A percentile compares a stretch with the other conserved stretches of the same genome.
phyloP scores from a whole-genome alignment of 2,113 vertebrate genomes.

The Lophura nycthemera region DNA sequence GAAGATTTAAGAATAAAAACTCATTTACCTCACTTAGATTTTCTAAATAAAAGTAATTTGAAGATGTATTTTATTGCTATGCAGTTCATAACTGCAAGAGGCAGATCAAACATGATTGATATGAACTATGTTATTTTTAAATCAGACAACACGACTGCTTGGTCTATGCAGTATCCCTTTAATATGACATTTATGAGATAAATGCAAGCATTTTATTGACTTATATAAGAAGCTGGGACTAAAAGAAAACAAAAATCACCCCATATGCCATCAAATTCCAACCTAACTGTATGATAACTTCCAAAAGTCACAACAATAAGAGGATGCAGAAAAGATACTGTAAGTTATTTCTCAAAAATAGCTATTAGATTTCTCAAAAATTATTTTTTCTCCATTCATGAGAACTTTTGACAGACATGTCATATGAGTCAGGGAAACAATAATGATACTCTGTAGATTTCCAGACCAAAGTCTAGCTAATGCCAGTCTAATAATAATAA shows the following conservation, averaged over 20 bases:
- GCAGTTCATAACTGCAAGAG: neutral
- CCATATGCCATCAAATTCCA: neutral
- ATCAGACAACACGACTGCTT: no score
- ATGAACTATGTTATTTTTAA: no score
- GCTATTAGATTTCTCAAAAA: neutral
- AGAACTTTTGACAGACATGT: neutral
- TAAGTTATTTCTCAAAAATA: neutral
- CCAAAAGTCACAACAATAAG: neutral
- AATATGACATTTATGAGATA: neutral
- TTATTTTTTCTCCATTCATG: neutral
- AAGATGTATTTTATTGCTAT: neutral
- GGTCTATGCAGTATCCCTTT: neutral
- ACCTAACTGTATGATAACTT: neutral
- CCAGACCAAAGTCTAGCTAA: neutral
- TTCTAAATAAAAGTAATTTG: neutral
- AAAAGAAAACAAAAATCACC: neutral
- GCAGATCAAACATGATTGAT: neutral
- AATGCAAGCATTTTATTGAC: neutral
- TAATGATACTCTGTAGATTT: neutral
- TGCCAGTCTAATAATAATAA: neutral
- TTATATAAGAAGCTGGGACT: neutral
- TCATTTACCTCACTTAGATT: neutral
- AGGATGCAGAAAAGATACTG: neutral
- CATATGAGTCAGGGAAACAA: neutral
- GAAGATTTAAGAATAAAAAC: neutral